These are phyloP conservation scores for Nilaparvata lugens DNA, from an alignment of 1,140 invertebrate species.

Conservation along the genomic window DNA sequence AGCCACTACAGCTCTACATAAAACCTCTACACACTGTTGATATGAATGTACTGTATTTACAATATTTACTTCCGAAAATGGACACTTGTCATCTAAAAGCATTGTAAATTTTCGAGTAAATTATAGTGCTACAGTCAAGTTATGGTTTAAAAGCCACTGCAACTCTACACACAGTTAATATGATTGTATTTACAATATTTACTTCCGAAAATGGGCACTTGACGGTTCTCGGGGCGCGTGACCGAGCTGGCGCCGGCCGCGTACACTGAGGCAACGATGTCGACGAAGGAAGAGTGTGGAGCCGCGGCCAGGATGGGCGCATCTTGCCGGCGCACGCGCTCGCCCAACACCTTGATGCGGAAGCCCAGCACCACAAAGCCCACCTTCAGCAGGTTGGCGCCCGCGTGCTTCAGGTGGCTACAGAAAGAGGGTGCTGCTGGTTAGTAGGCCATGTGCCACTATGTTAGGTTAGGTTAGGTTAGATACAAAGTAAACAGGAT, in stretches of 20 bases:
- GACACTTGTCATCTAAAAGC: too few relatives aligned
- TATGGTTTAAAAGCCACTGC: background rate
- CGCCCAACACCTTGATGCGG: conserved; percentile 56
- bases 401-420: too few relatives aligned
- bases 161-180: background rate
- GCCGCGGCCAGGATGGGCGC: conserved; percentile 74
- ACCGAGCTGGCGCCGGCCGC: conserved; percentile 71
- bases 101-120: too few relatives aligned
- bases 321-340: conserved; percentile 55
- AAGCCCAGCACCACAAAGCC: too few relatives aligned
- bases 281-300: conserved; percentile 79
- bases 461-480: too few relatives aligned
- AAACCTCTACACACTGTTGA: background rate
- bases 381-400: too few relatives aligned
- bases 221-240: conserved; percentile 62
- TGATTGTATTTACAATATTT: conserved; percentile 35
- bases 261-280: conserved; percentile 70
- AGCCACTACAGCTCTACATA: too few relatives aligned
- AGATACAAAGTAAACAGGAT: too few relatives aligned
- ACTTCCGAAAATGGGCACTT: conserved; percentile 77
- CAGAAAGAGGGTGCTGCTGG: too few relatives aligned
- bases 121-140: too few relatives aligned
- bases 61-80: too few relatives aligned
- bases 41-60: background rate
- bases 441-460: too few relatives aligned